These are phyloP conservation scores for Tryphoninae sp. DNA, from an alignment of 2,888 invertebrate genomes.

Conservation along the genomic window DNA sequence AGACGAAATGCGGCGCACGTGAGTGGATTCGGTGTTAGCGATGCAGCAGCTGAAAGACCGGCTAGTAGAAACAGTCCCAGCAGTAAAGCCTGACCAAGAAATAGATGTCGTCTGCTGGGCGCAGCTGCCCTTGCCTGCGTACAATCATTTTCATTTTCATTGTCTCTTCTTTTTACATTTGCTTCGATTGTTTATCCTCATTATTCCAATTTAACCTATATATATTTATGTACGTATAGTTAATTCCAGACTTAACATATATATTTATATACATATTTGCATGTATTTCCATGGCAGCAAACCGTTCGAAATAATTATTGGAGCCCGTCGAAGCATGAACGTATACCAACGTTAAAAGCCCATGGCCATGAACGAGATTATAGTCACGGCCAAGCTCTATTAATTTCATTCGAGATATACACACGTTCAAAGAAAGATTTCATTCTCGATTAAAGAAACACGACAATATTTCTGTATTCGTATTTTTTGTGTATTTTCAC, in stretches of 20 bases:
- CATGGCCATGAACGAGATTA: slow-evolving; percentile 53
- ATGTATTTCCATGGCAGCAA: neutral
- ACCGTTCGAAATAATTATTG: slow-evolving; percentile 72
- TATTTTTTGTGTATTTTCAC: neutral
- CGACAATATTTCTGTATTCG: neutral
- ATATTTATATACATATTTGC: neutral
- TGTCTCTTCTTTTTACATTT: neutral
- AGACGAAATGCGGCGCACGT: slow-evolving; percentile 92
- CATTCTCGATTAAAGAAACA: slow-evolving; percentile 33
- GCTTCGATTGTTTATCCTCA: neutral
- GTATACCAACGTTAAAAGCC: slow-evolving; percentile 39
- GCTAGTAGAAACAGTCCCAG: slow-evolving; percentile 92
- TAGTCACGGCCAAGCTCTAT: slow-evolving; percentile 71
- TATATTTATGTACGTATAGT: slow-evolving; percentile 2
- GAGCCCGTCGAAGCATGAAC: slow-evolving; percentile 73
- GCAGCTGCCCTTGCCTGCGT: slow-evolving; percentile 88
- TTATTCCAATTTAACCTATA: too few relatives aligned
- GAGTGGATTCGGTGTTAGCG: slow-evolving; percentile 89
- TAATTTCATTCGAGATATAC: slow-evolving; percentile 66
- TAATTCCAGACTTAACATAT: neutral
- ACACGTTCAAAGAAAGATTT: slow-evolving; percentile 64
- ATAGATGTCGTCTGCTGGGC: slow-evolving; percentile 91
- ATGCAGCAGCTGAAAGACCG: slow-evolving; percentile 89
- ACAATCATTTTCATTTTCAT: neutral
- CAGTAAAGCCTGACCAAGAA: slow-evolving; percentile 93